A percentile compares a stretch with the other conserved stretches of the same genome.
phyloP scores from a whole-genome alignment of 2,113 vertebrate genomes.

The Haemorhous mexicanus region DNA sequence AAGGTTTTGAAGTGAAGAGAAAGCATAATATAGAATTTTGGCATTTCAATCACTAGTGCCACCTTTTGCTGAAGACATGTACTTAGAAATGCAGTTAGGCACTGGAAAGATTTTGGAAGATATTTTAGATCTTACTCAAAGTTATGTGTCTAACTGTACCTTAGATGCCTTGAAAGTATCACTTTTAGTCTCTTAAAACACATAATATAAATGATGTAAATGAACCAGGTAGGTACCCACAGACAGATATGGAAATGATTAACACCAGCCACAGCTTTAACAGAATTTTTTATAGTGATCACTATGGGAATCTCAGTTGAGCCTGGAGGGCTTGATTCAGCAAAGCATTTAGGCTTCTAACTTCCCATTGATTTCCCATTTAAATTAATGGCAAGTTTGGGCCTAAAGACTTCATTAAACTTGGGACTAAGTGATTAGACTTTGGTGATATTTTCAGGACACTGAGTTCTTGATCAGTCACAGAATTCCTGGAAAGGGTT shows the following conservation, averaged over 20 bases:
- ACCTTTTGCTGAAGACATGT: neutral
- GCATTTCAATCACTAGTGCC: neutral
- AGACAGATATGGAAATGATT: neutral
- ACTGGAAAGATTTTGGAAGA: neutral
- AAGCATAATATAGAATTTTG: neutral
- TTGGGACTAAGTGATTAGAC: neutral
- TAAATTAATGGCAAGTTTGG: conserved; percentile 34
- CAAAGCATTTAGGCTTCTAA: conserved; percentile 24
- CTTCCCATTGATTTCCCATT: conserved; percentile 35
- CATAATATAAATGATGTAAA: neutral
- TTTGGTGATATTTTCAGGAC: neutral
- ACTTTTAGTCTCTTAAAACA: neutral
- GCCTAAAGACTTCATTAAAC: conserved; percentile 42
- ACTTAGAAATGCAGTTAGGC: neutral
- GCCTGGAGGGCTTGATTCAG: conserved; percentile 23
- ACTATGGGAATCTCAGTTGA: neutral
- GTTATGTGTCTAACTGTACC: neutral
- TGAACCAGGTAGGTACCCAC: neutral
- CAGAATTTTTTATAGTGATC: neutral
- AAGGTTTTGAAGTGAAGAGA: neutral
- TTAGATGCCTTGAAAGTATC: neutral
- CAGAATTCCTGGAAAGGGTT: neutral
- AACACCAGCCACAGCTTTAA: neutral
- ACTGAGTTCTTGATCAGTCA: neutral
- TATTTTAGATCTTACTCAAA: neutral